Evolutionary conservation across 1,140 invertebrate species (phyloP).

Genomic region (Potamilus streckersoni): DNA sequence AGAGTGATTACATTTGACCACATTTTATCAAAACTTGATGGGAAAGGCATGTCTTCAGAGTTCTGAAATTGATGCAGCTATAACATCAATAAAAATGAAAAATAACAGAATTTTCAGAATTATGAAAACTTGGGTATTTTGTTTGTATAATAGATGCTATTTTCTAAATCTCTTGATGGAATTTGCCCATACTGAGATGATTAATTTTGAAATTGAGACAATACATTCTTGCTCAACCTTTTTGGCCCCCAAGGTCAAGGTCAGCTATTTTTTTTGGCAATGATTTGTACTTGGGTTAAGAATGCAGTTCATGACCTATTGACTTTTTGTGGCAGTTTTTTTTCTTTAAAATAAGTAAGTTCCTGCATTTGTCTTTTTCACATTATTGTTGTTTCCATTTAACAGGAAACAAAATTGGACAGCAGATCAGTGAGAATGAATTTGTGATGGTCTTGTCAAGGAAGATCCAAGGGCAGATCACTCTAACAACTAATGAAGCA

Average conservation of each 20-base stretch:
- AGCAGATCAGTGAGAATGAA: slow-evolving; percentile 70
- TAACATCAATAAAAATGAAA: too few relatives aligned
- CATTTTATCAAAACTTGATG: too few relatives aligned
- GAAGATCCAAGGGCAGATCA: slow-evolving; percentile 59
- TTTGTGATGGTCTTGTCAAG: slow-evolving; percentile 60
- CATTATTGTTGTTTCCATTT: slow-evolving; percentile 9
- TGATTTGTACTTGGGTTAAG: neutral
- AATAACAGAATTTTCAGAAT: too few relatives aligned
- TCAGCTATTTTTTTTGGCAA: neutral
- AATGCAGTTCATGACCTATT: too few relatives aligned
- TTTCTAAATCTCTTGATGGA: too few relatives aligned
- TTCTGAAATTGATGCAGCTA: too few relatives aligned
- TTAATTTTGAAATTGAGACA: too few relatives aligned
- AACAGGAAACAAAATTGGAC: slow-evolving; percentile 52
- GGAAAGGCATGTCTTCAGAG: too few relatives aligned
- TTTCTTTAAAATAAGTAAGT: neutral
- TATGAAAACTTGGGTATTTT: neutral
- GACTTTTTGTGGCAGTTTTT: too few relatives aligned
- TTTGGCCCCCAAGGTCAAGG: neutral
- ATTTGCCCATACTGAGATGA: too few relatives aligned
- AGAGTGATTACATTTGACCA: too few relatives aligned
- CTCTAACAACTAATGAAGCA: slow-evolving; percentile 50
- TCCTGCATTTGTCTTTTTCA: slow-evolving; percentile 3
- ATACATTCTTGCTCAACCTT: too few relatives aligned
- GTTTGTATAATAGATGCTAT: neutral